These are phyloP conservation scores for Coryphaenoides rupestris DNA, from an alignment of 2,113 vertebrate species.

Conservation along the genomic window DNA sequence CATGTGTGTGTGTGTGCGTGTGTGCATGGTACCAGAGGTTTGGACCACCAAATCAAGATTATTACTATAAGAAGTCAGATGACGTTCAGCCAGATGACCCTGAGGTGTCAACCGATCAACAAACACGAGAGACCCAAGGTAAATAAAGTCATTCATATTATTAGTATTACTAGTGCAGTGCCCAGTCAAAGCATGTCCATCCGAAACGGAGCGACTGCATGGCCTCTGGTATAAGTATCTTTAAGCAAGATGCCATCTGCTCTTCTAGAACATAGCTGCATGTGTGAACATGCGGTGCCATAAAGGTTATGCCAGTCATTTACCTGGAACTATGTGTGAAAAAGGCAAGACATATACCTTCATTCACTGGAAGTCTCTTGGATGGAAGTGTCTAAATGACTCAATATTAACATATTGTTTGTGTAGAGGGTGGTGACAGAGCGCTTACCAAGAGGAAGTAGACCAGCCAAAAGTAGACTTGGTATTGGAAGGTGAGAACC, in stretches of 20 bases:
- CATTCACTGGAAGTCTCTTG: too few species aligned
- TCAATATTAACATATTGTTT: not conserved
- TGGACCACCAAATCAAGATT: constrained; percentile 68
- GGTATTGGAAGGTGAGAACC: constrained; percentile 46
- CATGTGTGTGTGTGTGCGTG: not conserved
- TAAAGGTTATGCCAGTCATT: too few species aligned
- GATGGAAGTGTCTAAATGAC: too few species aligned
- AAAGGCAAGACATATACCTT: too few species aligned
- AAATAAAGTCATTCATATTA: not conserved
- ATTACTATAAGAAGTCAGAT: constrained; percentile 77
- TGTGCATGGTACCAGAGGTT: constrained; percentile 61
- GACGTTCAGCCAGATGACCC: constrained; percentile 62
- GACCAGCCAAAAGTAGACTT: constrained; percentile 26
- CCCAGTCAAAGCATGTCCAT: too few species aligned
- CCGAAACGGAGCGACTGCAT: too few species aligned
- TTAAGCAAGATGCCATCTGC: too few species aligned
- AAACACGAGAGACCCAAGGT: constrained; percentile 9
- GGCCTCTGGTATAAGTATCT: too few species aligned
- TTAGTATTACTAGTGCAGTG: not conserved
- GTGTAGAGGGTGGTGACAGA: constrained; percentile 13
- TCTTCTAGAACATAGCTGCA: too few species aligned
- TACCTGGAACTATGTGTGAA: too few species aligned
- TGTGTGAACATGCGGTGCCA: too few species aligned
- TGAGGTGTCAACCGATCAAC: not conserved
- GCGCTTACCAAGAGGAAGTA: constrained; percentile 40